Evolutionary conservation across 2,888 invertebrate species (phyloP).

Genomic region (Rhagium mordax): DNA sequence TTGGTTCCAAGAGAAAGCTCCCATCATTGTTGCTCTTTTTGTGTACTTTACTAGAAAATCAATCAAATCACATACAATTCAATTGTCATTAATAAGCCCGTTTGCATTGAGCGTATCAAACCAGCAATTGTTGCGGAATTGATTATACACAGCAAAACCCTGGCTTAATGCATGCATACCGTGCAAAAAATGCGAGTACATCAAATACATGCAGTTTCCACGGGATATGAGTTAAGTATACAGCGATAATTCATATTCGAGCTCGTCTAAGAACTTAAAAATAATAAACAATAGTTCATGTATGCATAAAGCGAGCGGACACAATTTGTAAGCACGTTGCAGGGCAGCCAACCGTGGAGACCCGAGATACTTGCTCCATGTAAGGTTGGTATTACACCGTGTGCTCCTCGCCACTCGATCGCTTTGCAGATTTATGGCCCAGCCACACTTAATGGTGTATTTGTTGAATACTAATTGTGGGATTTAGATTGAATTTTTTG

Average conservation of each 20-base stretch:
- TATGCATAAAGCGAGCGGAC: constrained; percentile 66
- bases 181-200: constrained; percentile 21
- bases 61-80: constrained; percentile 41
- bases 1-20: constrained; percentile 41
- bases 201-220: constrained; percentile 57
- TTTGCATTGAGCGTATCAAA: constrained; percentile 10
- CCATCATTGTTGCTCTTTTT: constrained; percentile 34
- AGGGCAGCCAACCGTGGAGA: constrained; percentile 65
- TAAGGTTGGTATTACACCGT: constrained; percentile 64
- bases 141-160: constrained; percentile 37
- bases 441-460: constrained; percentile 59
- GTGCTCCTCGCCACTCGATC: constrained; percentile 64
- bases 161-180: constrained; percentile 39
- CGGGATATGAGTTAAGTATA: constrained; percentile 63
- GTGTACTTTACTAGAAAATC: constrained; percentile 38
- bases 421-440: constrained; percentile 58
- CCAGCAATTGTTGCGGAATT: constrained; percentile 25
- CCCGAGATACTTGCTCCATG: constrained; percentile 64
- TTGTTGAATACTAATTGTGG: constrained; percentile 60
- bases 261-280: constrained; percentile 59
- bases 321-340: constrained; percentile 66
- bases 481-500: constrained; percentile 36
- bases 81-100: constrained; percentile 41
- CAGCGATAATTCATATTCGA: constrained; percentile 67
- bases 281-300: constrained; percentile 67